Conservation (phyloP, 2,113 vertebrate species). For the Prionailurus viverrinus region DNA sequence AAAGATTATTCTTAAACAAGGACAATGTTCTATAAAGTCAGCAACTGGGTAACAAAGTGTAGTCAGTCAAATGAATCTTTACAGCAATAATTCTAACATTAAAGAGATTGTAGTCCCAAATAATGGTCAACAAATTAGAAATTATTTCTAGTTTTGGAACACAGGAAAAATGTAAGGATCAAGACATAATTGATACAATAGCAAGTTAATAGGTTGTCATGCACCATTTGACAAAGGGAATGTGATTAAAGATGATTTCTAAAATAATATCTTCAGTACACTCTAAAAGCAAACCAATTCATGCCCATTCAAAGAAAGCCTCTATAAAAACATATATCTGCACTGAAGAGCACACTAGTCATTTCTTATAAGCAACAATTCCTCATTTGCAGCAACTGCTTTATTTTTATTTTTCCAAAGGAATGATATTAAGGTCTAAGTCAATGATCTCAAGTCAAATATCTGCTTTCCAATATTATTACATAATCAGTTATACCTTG, state of each 20-base stretch:
- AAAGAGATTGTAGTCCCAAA: neutral
- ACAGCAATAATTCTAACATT: neutral
- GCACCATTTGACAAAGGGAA: neutral
- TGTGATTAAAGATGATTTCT: slow-evolving; percentile 36
- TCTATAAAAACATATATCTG: neutral
- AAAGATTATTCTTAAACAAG: slow-evolving; percentile 40
- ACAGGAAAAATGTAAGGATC: neutral
- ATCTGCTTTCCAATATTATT: slow-evolving; percentile 24
- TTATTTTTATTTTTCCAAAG: slow-evolving; percentile 23
- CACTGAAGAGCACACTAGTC: neutral
- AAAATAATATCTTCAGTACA: neutral
- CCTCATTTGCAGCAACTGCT: neutral
- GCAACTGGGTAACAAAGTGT: neutral
- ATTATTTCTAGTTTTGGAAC: slow-evolving; percentile 20
- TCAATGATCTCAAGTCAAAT: slow-evolving; percentile 31
- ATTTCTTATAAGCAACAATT: neutral
- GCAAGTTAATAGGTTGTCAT: neutral
- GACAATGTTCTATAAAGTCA: neutral
- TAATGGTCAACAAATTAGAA: neutral
- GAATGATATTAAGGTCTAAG: slow-evolving; percentile 53
- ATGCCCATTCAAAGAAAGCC: neutral
- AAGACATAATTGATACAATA: neutral
- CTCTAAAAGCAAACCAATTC: neutral
- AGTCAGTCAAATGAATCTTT: neutral
- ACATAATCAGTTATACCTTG: neutral